phyloP scores from a whole-genome alignment of 92 coral and sea anemone genomes.

The Palythoa heliodiscus region DNA sequence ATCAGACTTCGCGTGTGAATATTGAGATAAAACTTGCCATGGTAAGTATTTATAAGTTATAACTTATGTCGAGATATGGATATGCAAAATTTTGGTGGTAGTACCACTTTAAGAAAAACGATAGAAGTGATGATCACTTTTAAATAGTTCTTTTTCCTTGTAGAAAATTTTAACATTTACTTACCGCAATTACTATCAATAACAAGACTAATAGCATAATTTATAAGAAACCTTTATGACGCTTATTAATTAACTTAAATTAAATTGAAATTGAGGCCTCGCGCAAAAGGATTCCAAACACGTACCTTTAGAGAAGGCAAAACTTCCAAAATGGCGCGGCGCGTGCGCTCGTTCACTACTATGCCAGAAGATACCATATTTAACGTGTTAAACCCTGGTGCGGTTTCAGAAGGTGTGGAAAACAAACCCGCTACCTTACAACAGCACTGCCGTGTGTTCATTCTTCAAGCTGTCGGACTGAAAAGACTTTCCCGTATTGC shows the following conservation, averaged over 20 bases:
- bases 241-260: constrained; percentile 1
- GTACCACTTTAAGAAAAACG: too few species aligned
- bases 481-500: constrained; percentile 81
- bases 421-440: constrained; percentile 65
- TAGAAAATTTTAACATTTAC: background rate
- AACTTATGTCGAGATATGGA: too few species aligned
- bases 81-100: too few species aligned
- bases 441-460: constrained; percentile 83
- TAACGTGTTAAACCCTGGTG: constrained; percentile 73
- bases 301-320: background rate
- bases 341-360: constrained; percentile 76
- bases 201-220: background rate
- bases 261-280: background rate
- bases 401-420: constrained; percentile 30
- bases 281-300: constrained; percentile 14
- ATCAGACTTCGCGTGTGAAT: too few species aligned
- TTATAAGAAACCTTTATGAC: constrained; percentile 14
- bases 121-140: background rate
- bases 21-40: too few species aligned
- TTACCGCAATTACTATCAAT: background rate
- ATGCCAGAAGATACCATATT: constrained; percentile 68
- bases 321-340: constrained; percentile 66
- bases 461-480: constrained; percentile 88
- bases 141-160: background rate
- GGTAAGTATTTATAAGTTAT: too few species aligned